These are phyloP conservation scores for Netelia melanura DNA, from an alignment of 2,888 invertebrate species.

Conservation along the genomic window DNA sequence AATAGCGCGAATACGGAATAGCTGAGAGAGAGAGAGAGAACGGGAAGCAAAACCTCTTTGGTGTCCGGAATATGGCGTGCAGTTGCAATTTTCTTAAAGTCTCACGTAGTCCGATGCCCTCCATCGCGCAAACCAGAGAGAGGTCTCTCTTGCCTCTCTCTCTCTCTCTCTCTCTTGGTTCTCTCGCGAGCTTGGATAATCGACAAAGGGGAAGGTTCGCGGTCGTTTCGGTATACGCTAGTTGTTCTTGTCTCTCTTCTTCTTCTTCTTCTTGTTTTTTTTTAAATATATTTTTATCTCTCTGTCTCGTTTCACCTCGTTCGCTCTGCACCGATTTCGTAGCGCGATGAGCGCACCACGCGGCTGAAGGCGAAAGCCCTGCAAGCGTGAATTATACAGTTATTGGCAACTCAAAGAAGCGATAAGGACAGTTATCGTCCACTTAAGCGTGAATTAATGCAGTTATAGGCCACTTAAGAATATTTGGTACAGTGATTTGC, in stretches of 20 bases:
- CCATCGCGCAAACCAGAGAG: slow-evolving; percentile 17
- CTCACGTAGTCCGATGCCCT: slow-evolving; percentile 42
- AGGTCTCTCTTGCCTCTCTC: background rate
- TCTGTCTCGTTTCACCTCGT: slow-evolving; percentile 33
- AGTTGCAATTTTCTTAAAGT: slow-evolving; percentile 43
- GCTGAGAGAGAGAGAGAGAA: slow-evolving; percentile 16
- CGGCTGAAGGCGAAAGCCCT: slow-evolving; percentile 25
- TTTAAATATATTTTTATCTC: slow-evolving; percentile 44
- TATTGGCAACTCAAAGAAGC: background rate
- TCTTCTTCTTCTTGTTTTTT: slow-evolving; percentile 24
- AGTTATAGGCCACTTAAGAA: background rate
- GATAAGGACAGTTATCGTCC: background rate
- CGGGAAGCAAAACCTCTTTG: slow-evolving; percentile 23
- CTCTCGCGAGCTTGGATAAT: slow-evolving; percentile 50
- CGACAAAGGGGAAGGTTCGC: slow-evolving; percentile 53
- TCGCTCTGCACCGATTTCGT: slow-evolving; percentile 16
- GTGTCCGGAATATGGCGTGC: slow-evolving; percentile 51
- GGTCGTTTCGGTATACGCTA: slow-evolving; percentile 53
- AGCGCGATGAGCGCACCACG: slow-evolving; percentile 22
- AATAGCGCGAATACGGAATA: slow-evolving; percentile 7
- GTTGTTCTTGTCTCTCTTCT: slow-evolving; percentile 18
- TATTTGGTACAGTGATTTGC: background rate
- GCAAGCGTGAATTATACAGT: slow-evolving; percentile 1
- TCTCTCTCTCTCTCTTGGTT: slow-evolving; percentile 11
- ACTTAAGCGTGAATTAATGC: too few relatives aligned